These are phyloP conservation scores for Saccopteryx bilineata DNA, from an alignment of 2,113 vertebrate genomes.

Conservation along the genomic window DNA sequence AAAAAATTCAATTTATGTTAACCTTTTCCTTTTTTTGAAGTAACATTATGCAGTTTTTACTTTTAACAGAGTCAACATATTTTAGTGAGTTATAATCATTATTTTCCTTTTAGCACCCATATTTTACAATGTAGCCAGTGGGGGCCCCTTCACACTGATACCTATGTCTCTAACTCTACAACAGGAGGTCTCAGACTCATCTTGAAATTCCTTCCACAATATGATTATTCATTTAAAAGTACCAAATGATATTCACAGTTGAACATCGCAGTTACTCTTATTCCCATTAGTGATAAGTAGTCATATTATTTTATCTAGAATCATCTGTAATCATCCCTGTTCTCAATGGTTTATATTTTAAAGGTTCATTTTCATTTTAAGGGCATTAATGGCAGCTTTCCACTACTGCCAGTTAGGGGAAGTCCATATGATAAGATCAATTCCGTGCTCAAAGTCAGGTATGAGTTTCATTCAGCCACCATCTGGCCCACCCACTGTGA, in stretches of 20 bases:
- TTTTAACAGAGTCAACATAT: neutral
- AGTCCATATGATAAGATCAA: neutral
- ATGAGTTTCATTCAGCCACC: neutral
- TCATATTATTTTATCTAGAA: neutral
- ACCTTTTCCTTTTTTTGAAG: neutral
- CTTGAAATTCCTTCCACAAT: neutral
- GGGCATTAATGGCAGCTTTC: neutral
- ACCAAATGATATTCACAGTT: neutral
- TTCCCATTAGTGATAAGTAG: neutral
- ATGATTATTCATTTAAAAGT: constrained; percentile 35
- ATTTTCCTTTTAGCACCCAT: neutral
- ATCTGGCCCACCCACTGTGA: neutral
- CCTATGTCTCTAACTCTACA: neutral
- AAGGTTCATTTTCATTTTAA: neutral
- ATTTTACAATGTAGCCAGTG: neutral
- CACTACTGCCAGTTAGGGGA: neutral
- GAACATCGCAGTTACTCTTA: neutral
- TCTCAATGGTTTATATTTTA: neutral
- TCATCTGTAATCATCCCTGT: neutral
- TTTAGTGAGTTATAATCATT: neutral
- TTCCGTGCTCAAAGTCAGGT: neutral
- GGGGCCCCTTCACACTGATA: neutral
- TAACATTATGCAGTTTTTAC: neutral
- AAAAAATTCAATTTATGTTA: neutral
- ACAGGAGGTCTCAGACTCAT: neutral